Evolutionary conservation across 1,140 invertebrate species (phyloP).

Genomic region (Idris sp.): DNA sequence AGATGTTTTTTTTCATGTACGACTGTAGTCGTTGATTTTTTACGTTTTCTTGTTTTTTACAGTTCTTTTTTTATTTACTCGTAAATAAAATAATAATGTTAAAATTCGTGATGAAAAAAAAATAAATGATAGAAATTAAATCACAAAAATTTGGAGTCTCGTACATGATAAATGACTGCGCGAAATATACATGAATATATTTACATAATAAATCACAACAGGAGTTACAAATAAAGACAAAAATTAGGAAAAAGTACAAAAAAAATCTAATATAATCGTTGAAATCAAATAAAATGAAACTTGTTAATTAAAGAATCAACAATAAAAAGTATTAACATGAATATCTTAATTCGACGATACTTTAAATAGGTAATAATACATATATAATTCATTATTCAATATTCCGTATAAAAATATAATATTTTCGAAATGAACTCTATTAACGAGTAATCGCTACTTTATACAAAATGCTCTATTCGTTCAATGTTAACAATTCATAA

Average conservation of each 20-base stretch:
- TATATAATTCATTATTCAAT: constrained; percentile 53
- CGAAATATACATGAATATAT: constrained; percentile 17
- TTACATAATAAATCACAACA: constrained; percentile 11
- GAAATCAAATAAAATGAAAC: constrained; percentile 28
- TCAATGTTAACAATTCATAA: constrained; percentile 55
- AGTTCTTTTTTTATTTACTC: constrained; percentile 3
- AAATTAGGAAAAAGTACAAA: constrained; percentile 4
- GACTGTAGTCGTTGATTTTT: constrained; percentile 25
- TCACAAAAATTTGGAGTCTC: background rate
- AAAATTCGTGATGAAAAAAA: constrained; percentile 3
- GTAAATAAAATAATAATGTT: constrained; percentile 10
- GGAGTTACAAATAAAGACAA: constrained; percentile 4
- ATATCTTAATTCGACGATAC: constrained; percentile 42
- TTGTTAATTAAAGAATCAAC: constrained; percentile 13
- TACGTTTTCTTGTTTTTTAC: constrained; percentile 7
- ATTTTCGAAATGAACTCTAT: constrained; percentile 56
- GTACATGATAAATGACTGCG: constrained; percentile 25
- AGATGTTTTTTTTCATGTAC: constrained; percentile 30
- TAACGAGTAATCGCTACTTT: constrained; percentile 53
- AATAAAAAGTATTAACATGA: constrained; percentile 31
- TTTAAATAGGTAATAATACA: constrained; percentile 46
- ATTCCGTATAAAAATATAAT: constrained; percentile 60
- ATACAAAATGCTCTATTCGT: constrained; percentile 56
- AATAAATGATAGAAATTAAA: background rate
- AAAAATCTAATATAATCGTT: constrained; percentile 13